These are phyloP conservation scores for Pogonocherus hispidulus DNA, from an alignment of 2,888 invertebrate species.

Conservation along the genomic window DNA sequence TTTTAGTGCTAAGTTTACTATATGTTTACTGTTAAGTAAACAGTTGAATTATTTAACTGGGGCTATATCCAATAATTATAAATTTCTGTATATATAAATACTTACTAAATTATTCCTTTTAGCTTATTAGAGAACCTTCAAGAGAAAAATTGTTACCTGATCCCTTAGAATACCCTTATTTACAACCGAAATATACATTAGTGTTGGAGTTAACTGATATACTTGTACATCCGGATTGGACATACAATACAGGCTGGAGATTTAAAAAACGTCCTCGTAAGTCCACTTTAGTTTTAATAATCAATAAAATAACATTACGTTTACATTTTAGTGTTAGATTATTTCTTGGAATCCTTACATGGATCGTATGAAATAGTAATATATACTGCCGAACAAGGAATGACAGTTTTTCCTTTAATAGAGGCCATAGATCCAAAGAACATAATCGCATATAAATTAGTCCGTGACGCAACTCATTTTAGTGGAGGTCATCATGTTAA, in stretches of 20 bases:
- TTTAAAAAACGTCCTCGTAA: slow-evolving; percentile 96
- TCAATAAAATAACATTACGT: too few species aligned
- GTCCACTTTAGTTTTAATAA: too few species aligned
- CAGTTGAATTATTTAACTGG: too few species aligned
- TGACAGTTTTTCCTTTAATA: slow-evolving; percentile 94
- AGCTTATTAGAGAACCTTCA: slow-evolving; percentile 94
- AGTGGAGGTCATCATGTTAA: slow-evolving; percentile 95
- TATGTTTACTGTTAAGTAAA: too few species aligned
- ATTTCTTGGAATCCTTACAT: slow-evolving; percentile 83
- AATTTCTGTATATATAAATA: too few species aligned
- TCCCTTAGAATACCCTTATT: slow-evolving; percentile 89
- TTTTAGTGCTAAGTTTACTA: too few species aligned
- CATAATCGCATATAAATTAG: slow-evolving; percentile 89
- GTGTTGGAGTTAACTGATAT: slow-evolving; percentile 97
- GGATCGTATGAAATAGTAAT: slow-evolving; percentile 93
- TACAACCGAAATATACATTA: slow-evolving; percentile 97
- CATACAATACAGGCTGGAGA: slow-evolving; percentile 97
- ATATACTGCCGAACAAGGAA: slow-evolving; percentile 95
- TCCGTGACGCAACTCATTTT: slow-evolving; percentile 96
- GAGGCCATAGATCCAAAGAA: slow-evolving; percentile 94
- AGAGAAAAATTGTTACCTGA: slow-evolving; percentile 95
- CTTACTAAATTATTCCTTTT: too few species aligned
- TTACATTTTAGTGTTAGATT: slow-evolving; percentile 76
- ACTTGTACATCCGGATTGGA: slow-evolving; percentile 98
- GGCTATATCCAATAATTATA: too few species aligned